phyloP scores from a whole-genome alignment of 2,888 invertebrate species.

The Ennomos fuscantarius region DNA sequence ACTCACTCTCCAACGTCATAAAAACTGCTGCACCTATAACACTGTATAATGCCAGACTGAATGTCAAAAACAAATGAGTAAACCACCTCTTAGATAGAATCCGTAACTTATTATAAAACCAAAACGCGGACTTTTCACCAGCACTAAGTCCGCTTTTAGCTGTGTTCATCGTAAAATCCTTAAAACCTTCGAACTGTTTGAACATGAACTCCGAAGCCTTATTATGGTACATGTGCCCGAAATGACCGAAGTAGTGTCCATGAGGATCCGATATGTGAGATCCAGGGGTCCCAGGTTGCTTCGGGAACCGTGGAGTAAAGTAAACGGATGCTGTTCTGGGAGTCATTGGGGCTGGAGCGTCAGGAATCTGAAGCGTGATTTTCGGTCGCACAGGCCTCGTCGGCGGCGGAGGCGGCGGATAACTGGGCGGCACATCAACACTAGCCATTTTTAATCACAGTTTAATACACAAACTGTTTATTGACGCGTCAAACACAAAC shows the following conservation, averaged over 20 bases:
- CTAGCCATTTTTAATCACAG: slow-evolving; percentile 52
- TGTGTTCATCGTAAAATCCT: slow-evolving; percentile 89
- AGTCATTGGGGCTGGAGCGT: slow-evolving; percentile 49
- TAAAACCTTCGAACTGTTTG: slow-evolving; percentile 91
- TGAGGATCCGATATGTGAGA: slow-evolving; percentile 70
- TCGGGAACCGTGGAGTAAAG: slow-evolving; percentile 56
- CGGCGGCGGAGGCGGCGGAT: slow-evolving; percentile 72
- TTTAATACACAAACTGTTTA: slow-evolving; percentile 40
- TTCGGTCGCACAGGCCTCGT: slow-evolving; percentile 69
- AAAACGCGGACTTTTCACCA: slow-evolving; percentile 93
- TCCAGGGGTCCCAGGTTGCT: slow-evolving; percentile 61
- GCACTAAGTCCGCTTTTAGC: slow-evolving; percentile 92
- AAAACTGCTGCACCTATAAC: slow-evolving; percentile 93
- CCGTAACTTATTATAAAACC: slow-evolving; percentile 91
- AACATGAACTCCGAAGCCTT: slow-evolving; percentile 92
- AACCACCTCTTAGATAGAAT: slow-evolving; percentile 93
- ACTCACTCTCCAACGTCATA: slow-evolving; percentile 90
- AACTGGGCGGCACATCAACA: slow-evolving; percentile 62
- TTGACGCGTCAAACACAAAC: slow-evolving; percentile 35
- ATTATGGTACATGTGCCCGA: slow-evolving; percentile 83
- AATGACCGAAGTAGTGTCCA: slow-evolving; percentile 69
- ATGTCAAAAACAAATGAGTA: slow-evolving; percentile 93
- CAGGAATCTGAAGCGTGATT: slow-evolving; percentile 81
- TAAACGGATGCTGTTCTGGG: slow-evolving; percentile 59
- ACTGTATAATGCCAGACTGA: slow-evolving; percentile 92